phyloP scores from a whole-genome alignment of 2,113 vertebrate species.

The Rhineura floridana region DNA sequence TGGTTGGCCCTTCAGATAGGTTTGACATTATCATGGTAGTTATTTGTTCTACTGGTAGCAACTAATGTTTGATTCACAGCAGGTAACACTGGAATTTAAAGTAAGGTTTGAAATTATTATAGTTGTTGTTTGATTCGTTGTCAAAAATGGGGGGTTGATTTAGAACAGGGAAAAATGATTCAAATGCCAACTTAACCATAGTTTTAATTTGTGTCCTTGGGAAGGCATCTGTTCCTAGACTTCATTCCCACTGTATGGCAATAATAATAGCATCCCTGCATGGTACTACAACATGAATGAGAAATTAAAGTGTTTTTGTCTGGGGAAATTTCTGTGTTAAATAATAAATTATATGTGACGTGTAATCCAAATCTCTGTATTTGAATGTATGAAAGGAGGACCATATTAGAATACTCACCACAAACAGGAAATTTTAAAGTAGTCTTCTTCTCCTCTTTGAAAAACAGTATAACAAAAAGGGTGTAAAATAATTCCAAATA shows the following conservation, averaged over 20 bases:
- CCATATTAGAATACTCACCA: too few relatives aligned
- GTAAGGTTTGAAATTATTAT: background rate
- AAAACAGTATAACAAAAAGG: slow-evolving; percentile 41
- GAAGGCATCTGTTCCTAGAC: background rate
- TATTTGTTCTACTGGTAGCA: background rate
- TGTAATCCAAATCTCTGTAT: background rate
- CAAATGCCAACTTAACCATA: background rate
- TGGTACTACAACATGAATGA: background rate
- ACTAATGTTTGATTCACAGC: background rate
- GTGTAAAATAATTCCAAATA: slow-evolving; percentile 45
- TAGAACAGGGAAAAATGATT: background rate
- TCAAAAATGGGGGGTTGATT: background rate
- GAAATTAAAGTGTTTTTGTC: background rate
- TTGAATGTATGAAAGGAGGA: background rate
- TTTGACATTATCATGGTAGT: background rate
- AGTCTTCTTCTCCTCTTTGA: too few relatives aligned
- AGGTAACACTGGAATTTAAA: background rate
- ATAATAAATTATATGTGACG: background rate
- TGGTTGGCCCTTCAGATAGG: background rate
- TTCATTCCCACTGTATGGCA: background rate
- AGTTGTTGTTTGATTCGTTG: background rate
- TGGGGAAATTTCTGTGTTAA: background rate
- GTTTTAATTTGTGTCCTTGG: background rate
- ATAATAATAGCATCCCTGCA: background rate
- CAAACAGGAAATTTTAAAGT: background rate